These are phyloP conservation scores for Epinotia demarniana DNA, from an alignment of 2,888 invertebrate species.

Conservation along the genomic window DNA sequence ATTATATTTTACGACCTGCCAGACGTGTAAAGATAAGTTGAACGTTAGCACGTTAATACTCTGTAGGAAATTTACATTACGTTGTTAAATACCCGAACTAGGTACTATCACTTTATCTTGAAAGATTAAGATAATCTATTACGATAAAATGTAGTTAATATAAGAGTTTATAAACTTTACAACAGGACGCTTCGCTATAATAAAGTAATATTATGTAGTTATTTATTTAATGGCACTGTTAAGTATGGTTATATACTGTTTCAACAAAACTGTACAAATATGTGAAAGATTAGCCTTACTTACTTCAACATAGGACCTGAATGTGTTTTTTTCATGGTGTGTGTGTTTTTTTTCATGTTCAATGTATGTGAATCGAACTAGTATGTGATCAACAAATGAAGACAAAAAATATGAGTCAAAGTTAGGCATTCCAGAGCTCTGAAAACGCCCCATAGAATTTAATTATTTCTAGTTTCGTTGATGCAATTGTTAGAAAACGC, in stretches of 20 bases:
- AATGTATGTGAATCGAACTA: too few relatives aligned
- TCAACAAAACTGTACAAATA: not conserved
- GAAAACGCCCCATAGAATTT: too few relatives aligned
- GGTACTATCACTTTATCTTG: constrained; percentile 25
- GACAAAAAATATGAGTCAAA: too few relatives aligned
- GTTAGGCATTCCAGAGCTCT: too few relatives aligned
- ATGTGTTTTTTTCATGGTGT: too few relatives aligned
- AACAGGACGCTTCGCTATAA: constrained; percentile 1
- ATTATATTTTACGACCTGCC: not conserved
- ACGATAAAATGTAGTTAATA: constrained; percentile 8
- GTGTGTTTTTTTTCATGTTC: too few relatives aligned
- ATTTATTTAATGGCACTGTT: constrained; percentile 1
- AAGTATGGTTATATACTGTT: not conserved
- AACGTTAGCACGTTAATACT: not conserved
- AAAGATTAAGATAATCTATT: constrained; percentile 35
- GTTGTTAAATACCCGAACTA: constrained; percentile 11
- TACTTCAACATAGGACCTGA: not conserved
- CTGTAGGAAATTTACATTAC: constrained; percentile 23
- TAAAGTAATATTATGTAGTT: constrained; percentile 1
- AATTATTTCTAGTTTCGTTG: too few relatives aligned
- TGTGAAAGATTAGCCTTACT: not conserved
- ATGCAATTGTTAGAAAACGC: too few relatives aligned
- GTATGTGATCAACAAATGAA: too few relatives aligned
- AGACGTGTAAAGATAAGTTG: constrained; percentile 1
- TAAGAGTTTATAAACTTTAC: constrained; percentile 14